Conservation (phyloP, 2,113 vertebrate species). For the Bufo gargarizans region DNA sequence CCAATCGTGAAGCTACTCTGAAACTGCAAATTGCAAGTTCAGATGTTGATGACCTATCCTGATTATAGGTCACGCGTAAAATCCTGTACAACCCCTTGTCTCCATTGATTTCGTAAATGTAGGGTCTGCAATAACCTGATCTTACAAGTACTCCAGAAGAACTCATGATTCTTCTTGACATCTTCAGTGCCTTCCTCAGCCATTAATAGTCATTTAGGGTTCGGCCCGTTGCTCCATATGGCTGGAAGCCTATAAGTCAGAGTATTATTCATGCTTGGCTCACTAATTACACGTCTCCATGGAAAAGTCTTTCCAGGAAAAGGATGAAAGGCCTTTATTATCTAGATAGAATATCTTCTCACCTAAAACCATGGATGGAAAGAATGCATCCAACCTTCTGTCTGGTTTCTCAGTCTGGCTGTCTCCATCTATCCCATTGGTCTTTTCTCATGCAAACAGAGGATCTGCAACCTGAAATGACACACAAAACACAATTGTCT, state of each 20-base stretch:
- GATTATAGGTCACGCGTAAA: too few relatives aligned
- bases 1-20: too few relatives aligned
- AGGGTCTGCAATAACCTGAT: too few relatives aligned
- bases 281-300: background rate
- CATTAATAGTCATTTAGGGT: background rate
- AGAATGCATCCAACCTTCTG: background rate
- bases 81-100: too few relatives aligned
- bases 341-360: constrained; percentile 10
- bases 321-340: constrained; percentile 11
- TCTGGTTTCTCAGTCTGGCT: constrained; percentile 23
- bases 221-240: background rate
- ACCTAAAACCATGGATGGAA: background rate
- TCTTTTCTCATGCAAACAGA: constrained; percentile 30
- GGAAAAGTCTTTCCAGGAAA: background rate
- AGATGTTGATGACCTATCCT: too few relatives aligned
- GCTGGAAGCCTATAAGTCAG: background rate
- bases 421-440: background rate
- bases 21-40: too few relatives aligned
- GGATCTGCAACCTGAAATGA: constrained; percentile 7
- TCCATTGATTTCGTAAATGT: too few relatives aligned
- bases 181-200: background rate
- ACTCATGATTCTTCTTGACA: background rate
- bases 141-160: background rate
- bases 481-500: constrained; percentile 26
- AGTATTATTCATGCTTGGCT: background rate